phyloP scores from a whole-genome alignment of 2,113 vertebrate genomes.

The Vireo altiloquus region DNA sequence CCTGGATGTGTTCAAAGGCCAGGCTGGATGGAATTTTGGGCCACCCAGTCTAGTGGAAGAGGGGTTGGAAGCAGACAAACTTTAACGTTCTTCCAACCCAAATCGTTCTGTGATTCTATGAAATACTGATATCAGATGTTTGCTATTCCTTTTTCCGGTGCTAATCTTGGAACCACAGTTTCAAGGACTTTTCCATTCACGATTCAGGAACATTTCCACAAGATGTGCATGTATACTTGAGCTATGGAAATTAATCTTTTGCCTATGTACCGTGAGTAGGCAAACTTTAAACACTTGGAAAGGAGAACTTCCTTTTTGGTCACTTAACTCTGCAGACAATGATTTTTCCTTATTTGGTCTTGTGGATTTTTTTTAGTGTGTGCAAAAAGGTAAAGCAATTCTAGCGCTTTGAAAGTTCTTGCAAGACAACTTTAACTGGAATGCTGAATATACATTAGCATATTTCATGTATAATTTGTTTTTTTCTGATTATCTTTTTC shows the following conservation, averaged over 20 bases:
- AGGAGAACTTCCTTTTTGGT: background rate
- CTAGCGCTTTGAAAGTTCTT: background rate
- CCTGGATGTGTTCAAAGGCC: background rate
- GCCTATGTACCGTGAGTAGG: background rate
- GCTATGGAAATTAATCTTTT: background rate
- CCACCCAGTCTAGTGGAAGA: background rate
- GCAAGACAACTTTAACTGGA: background rate
- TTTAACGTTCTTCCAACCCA: background rate
- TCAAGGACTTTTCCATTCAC: background rate
- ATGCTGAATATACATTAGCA: background rate
- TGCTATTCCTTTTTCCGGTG: background rate
- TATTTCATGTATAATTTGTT: background rate
- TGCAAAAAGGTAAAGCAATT: background rate
- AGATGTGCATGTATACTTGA: background rate
- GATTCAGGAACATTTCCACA: background rate
- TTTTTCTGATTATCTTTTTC: background rate
- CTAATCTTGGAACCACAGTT: background rate
- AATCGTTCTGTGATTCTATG: background rate
- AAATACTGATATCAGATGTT: background rate
- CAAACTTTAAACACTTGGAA: background rate
- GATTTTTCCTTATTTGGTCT: background rate
- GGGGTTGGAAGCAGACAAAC: background rate
- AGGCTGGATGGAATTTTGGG: background rate
- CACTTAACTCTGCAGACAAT: background rate
- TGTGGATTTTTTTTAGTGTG: fast-evolving